A percentile compares a stretch with the other conserved stretches of the same genome.
Conservation (phyloP, 2,888 invertebrate species). For the Seira musarum region DNA sequence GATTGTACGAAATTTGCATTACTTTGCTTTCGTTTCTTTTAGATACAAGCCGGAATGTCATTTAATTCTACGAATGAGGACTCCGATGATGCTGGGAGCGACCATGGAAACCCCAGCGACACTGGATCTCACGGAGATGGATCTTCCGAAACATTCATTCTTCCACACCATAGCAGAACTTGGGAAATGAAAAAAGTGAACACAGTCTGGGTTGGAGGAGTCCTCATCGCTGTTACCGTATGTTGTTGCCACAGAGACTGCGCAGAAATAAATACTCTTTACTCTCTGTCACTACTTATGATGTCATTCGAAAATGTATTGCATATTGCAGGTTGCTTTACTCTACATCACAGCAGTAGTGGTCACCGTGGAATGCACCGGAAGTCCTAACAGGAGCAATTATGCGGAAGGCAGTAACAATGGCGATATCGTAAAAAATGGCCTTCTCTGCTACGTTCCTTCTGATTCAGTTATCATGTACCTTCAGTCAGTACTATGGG, state of each 20-base stretch:
- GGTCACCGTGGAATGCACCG: conserved; percentile 41
- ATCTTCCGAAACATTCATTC: conserved; percentile 8
- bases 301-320: background rate
- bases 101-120: conserved; percentile 32
- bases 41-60: conserved; percentile 46
- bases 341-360: conserved; percentile 36
- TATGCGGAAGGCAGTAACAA: background rate
- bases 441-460: conserved; percentile 66
- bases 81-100: conserved; percentile 46
- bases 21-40: background rate
- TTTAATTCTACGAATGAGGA: conserved; percentile 35
- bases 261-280: too few relatives aligned
- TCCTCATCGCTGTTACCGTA: conserved; percentile 31
- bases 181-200: conserved; percentile 45
- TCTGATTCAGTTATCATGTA: conserved; percentile 78
- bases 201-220: conserved; percentile 37
- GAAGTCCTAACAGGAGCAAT: conserved; percentile 16
- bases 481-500: conserved; percentile 76
- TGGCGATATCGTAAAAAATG: conserved; percentile 18
- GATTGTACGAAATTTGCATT: background rate
- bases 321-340: conserved; percentile 32
- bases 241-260: conserved; percentile 8
- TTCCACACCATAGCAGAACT: conserved; percentile 11
- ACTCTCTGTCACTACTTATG: background rate
- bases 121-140: conserved; percentile 22